phyloP scores from a whole-genome alignment of 2,113 vertebrate species.

The Melierax canorus region DNA sequence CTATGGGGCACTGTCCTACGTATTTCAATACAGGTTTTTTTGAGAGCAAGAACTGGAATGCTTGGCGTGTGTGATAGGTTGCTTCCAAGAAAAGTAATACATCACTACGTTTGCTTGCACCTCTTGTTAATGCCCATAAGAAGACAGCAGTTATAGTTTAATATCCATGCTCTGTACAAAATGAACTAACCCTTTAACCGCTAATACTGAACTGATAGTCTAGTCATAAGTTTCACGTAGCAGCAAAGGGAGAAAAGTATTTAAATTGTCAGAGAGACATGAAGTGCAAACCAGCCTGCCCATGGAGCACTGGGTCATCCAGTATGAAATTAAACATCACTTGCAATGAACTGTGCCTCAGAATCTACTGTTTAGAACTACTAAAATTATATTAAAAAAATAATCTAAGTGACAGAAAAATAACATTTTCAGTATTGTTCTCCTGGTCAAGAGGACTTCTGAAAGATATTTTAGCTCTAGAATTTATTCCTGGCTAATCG shows the following conservation, averaged over 20 bases:
- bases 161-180: not conserved
- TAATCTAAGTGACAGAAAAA: not conserved
- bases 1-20: accelerated
- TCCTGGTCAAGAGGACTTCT: not conserved
- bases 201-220: not conserved
- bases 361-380: not conserved
- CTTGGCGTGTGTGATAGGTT: not conserved
- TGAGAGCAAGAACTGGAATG: not conserved
- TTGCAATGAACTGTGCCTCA: not conserved
- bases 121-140: not conserved
- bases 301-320: accelerated
- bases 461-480: not conserved
- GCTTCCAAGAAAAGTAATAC: not conserved
- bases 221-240: not conserved
- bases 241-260: not conserved
- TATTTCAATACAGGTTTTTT: not conserved
- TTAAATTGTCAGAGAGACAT: not conserved
- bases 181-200: not conserved
- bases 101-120: not conserved
- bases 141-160: not conserved
- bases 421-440: not conserved
- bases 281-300: not conserved
- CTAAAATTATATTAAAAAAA: not conserved
- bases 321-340: not conserved
- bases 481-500: not conserved